phyloP scores from a whole-genome alignment of 1,140 invertebrate genomes.

The Melitaea cinxia region DNA sequence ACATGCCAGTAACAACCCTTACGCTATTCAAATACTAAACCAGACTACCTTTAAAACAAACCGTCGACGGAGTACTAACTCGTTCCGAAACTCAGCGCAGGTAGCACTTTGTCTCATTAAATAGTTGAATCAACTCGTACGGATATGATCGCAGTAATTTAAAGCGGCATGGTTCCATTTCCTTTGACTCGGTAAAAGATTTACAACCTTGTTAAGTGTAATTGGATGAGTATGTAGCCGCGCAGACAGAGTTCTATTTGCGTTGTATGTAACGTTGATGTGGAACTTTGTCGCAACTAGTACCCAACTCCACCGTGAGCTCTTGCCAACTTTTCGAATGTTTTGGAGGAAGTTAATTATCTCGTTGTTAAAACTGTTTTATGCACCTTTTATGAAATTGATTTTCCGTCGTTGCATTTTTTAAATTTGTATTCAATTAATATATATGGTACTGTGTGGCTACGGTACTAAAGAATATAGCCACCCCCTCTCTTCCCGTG shows the following conservation, averaged over 20 bases:
- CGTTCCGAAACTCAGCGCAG: slow-evolving; percentile 23
- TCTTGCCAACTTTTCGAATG: slow-evolving; percentile 23
- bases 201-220: slow-evolving; percentile 43
- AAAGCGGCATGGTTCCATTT: slow-evolving; percentile 35
- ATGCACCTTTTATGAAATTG: background rate
- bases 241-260: slow-evolving; percentile 39
- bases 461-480: no score
- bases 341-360: slow-evolving; percentile 25
- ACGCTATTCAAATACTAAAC: slow-evolving; percentile 23
- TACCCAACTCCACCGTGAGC: slow-evolving; percentile 13
- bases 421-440: no score
- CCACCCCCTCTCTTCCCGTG: no score
- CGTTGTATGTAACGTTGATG: slow-evolving; percentile 27
- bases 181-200: slow-evolving; percentile 40
- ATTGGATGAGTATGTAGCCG: slow-evolving; percentile 43
- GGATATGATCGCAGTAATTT: slow-evolving; percentile 33
- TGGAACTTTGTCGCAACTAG: slow-evolving; percentile 37
- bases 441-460: no score
- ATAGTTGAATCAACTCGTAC: slow-evolving; percentile 33
- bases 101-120: slow-evolving; percentile 40
- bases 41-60: slow-evolving; percentile 15
- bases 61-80: slow-evolving; percentile 24
- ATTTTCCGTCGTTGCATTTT: no score
- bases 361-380: slow-evolving; percentile 11
- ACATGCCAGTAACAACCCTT: slow-evolving; percentile 23